Evolutionary conservation across 2,888 invertebrate species (phyloP), one percentile per base, ranked within the genome.

Genomic region (Nysson spinosus): DNA sequence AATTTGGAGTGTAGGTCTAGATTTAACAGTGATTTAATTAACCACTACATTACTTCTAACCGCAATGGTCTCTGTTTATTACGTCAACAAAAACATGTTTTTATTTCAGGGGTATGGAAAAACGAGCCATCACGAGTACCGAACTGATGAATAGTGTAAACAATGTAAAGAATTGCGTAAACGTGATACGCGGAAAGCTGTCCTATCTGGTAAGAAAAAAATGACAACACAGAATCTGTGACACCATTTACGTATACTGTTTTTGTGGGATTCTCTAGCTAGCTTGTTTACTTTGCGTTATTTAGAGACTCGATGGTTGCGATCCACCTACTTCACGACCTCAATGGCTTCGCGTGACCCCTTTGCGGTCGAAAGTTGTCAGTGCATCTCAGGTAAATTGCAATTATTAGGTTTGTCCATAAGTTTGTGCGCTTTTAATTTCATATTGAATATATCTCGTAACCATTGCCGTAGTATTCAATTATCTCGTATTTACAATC

Each of bases 161-260:
- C 1, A 61, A 83, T 0, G 90, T 86, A 78, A 87, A 88, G 78
- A 92, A 93, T 83, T 88, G 86, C 66, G 81, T 93, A 51, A 92
- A 93, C 81, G 78, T 93, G 9, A 91, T 91, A 49, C 87, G 92
- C 56, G 91, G 89, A 1, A 89, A 89, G 20, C 81, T 90, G 12
- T 87, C 90, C 4, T 89, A 89, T 69, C 89, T 92, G 88, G 93
- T 93, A 86, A 89, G 89, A 82, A 68, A 12, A 34, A 28, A 11
- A 4, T 42, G 5, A n/a, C 26, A 42, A 26, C 17, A 19, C 24
- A 26, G n/a, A n/a, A n/a, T n/a, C n/a, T n/a, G n/a, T n/a, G n/a
- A n/a, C n/a, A n/a, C n/a, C n/a, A n/a, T n/a, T n/a, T n/a, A n/a
- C n/a, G n/a, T n/a, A n/a, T n/a, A n/a, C n/a, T n/a, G n/a, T n/a